Percentiles rank a stretch among this genome's conserved stretches.
These are phyloP conservation scores for Megaleporinus macrocephalus DNA, from an alignment of 2,113 vertebrate genomes.

Conservation along the genomic window DNA sequence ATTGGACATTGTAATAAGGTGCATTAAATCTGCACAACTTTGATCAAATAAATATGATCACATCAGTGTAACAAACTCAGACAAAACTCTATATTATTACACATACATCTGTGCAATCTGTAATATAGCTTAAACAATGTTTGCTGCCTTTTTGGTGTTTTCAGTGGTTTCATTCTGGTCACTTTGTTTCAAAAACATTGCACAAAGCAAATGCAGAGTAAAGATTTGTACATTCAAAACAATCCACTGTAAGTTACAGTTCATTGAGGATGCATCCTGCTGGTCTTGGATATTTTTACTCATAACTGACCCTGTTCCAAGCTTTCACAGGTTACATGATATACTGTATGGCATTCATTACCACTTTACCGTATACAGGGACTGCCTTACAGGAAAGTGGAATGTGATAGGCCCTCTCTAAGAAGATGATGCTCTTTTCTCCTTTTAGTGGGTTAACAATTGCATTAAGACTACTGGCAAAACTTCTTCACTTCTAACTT, in stretches of 20 bases:
- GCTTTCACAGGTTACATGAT: slow-evolving; percentile 62
- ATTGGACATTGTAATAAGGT: no score
- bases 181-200: no score
- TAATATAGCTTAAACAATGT: no score
- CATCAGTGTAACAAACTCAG: no score
- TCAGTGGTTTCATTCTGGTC: no score
- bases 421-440: slow-evolving; percentile 42
- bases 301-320: slow-evolving; percentile 29
- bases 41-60: no score
- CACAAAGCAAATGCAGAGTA: no score
- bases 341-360: slow-evolving; percentile 59
- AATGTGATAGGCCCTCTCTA: slow-evolving; percentile 63
- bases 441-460: slow-evolving; percentile 44
- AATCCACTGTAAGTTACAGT: not conserved
- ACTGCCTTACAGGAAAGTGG: slow-evolving; percentile 66
- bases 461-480: slow-evolving; percentile 47
- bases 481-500: not conserved
- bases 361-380: slow-evolving; percentile 68
- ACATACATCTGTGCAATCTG: no score
- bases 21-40: no score
- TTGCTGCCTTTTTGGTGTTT: no score
- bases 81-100: no score
- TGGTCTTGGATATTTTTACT: slow-evolving; percentile 22
- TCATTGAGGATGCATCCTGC: not conserved
- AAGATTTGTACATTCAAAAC: not conserved